Base-by-base conservation (phyloP, 2,888 invertebrate species). In the Protodeltote pygarga region DNA sequence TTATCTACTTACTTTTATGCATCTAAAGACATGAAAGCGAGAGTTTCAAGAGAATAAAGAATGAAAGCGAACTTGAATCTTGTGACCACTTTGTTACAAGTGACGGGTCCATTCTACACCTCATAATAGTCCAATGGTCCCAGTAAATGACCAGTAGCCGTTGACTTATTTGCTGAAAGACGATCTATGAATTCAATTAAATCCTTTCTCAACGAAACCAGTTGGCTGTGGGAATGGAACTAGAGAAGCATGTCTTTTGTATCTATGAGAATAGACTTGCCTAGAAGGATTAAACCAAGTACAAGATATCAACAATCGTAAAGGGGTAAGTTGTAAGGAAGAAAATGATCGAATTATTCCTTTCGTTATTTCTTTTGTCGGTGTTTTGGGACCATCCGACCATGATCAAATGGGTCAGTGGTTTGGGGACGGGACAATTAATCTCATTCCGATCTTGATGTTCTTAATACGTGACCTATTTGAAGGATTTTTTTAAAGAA, bases 241-340 rank as follows among this genome's bases (percentile, higher is more conserved):
- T 83, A 85, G 82, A 78, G 67, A 81, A 75, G n/a, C n/a, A 73
- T 60, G 65, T 70, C 73, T 60, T 72, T 66, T 62, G 74, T 65
- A 40, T 61, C 84, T 85, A 85, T 83, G 82, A 83, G 81, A 81
- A 83, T 19, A 48, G 55, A 59, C 69, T 69, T 77, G 78, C 71
- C 70, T 71, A 65, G 55, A 46, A 63, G 75, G 74, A 83, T 81
- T 79, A 80, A 66, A 51, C 59, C 50, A 52, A 71, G 57, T 72
- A 77, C 69, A 74, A 64, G 71, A 51, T 49, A 57, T 31, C 37
- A 49, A 69, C 70, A 73, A 73, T 64, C 45, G 70, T 69, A 75
- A 77, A 65, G 68, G 71, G 68, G 67, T 73, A 72, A 27, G 54
- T 59, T 55, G 46, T 63, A 54, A 58, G 48, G 42, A 38, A 57